Percentiles rank a stretch among this genome's conserved stretches.
Conservation (phyloP, 2,888 invertebrate genomes). For the Lamproptera curius region DNA sequence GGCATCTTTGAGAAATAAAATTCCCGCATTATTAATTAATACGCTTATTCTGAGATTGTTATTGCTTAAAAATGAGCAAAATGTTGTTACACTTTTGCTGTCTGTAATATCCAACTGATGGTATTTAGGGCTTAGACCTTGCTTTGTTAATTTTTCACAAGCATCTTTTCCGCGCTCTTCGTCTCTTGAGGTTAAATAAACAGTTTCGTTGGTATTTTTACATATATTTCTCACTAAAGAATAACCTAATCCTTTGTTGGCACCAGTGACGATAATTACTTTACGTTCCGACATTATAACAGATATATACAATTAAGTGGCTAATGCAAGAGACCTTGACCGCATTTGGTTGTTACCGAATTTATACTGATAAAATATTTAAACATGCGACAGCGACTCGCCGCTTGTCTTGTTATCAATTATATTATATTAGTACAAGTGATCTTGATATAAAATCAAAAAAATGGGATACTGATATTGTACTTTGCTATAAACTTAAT, state of each 20-base stretch:
- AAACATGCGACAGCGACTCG: too few species aligned
- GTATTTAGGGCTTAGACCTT: constrained; percentile 71
- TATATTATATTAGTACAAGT: too few species aligned
- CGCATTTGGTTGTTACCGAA: neutral
- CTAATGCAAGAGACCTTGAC: neutral
- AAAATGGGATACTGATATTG: too few species aligned
- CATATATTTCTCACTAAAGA: constrained; percentile 82
- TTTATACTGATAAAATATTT: neutral
- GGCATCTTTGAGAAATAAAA: constrained; percentile 56
- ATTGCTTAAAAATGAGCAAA: constrained; percentile 72
- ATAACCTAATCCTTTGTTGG: constrained; percentile 85
- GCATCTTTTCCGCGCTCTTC: constrained; percentile 75
- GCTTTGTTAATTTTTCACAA: constrained; percentile 71
- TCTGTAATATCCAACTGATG: constrained; percentile 84
- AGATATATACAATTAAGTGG: neutral
- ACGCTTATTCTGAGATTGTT: constrained; percentile 82
- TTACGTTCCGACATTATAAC: constrained; percentile 37
- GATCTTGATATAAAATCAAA: too few species aligned
- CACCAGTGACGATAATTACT: constrained; percentile 80
- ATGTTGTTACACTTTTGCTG: constrained; percentile 72
- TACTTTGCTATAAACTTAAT: too few species aligned
- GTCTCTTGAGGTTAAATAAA: constrained; percentile 84
- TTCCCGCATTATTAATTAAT: constrained; percentile 86
- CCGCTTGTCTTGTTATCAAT: too few species aligned
- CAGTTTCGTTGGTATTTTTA: constrained; percentile 80